Base-by-base conservation (phyloP, 2,888 invertebrate species). In the Drosophila ustulata region DNA sequence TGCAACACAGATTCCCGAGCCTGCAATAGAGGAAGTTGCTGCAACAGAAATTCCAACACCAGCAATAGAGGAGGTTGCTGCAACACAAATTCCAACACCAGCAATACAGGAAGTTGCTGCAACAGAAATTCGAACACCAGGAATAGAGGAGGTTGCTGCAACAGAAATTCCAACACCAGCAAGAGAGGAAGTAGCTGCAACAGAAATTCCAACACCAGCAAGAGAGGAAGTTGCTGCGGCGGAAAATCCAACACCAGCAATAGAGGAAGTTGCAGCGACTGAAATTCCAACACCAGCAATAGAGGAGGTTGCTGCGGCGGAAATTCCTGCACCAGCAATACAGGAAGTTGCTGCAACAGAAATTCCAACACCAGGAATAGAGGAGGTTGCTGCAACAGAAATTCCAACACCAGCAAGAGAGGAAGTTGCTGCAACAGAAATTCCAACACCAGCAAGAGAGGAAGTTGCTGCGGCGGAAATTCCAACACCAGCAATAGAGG, bases 31-130 rank as follows among this genome's bases (percentile, higher is more conserved):
- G 5, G 43, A 56, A 3, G 18, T 25, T 41, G 9, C 50, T 23
- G 2, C 0, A 9, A 3, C n/a, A 2, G 45, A 61, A 2, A 6
- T 4, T 43, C 8, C 56, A 25, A 34, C 32, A 7, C 5, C 46
- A 41, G 45, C 28, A 61, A 5, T 26, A 26, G 41, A 55, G 23
- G 41, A 50, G 28, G 23, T 32, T 39, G 41, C 52, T 3, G 6
- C 3, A 3, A 9, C 8, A 3, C 45, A 55, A 9, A 6, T 7
- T 25, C 6, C 37, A 39, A 28, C 25, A 7, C 2, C 25, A 23
- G 30, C 23, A 18, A 6, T 18, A 9, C n/a, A 26, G 23, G 13
- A 8, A 3, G 49, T 6, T 26, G 32, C 43, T 26, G 13, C 18
- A 2, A 11, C 41, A 11, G 57, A 49, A 11, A 1, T 3, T 23